phyloP scores from a whole-genome alignment of 2,888 invertebrate species.

The Aphidoletes aphidimyza region DNA sequence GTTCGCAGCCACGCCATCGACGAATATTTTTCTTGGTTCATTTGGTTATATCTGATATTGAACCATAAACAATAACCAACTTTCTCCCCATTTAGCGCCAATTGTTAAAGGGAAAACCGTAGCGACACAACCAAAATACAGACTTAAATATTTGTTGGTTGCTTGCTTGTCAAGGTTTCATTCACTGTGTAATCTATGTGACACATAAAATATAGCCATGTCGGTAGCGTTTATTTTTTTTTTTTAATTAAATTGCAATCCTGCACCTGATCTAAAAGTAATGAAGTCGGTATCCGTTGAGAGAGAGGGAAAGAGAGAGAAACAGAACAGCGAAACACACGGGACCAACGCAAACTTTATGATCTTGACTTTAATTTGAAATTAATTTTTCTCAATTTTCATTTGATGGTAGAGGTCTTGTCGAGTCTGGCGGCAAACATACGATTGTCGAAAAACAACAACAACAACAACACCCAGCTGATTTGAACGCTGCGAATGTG shows the following conservation, averaged over 20 bases:
- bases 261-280: slow-evolving; percentile 29
- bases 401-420: no score
- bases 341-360: background rate
- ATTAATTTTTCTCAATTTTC: slow-evolving; percentile 21
- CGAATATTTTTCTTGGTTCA: slow-evolving; percentile 38
- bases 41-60: slow-evolving; percentile 25
- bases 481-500: no score
- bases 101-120: slow-evolving; percentile 12
- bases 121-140: slow-evolving; percentile 1
- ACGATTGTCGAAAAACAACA: no score
- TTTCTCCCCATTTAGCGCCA: slow-evolving; percentile 37
- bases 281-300: background rate
- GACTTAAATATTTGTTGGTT: background rate
- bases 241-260: background rate
- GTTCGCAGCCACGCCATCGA: background rate
- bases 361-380: slow-evolving; percentile 30
- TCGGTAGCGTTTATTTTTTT: background rate
- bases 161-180: background rate
- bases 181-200: slow-evolving; percentile 22
- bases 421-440: no score
- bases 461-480: no score
- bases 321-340: no score
- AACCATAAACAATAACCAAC: slow-evolving; percentile 42
- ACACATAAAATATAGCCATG: slow-evolving; percentile 27
- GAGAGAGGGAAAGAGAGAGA: no score